Conservation (phyloP, 2,888 invertebrate species). For the Apamea crenata region DNA sequence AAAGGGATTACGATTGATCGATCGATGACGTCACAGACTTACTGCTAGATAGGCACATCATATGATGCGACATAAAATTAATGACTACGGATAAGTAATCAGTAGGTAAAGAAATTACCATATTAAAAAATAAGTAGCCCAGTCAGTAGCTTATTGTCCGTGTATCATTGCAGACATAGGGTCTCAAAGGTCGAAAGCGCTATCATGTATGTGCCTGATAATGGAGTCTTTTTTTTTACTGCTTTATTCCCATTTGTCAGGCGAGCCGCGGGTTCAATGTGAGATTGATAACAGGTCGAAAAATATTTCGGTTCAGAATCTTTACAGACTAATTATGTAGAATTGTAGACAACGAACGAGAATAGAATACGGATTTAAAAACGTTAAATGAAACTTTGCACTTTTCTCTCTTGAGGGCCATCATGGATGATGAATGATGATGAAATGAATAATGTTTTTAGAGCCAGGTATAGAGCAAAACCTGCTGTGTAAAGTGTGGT, state of each 20-base stretch:
- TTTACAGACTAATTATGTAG: background rate
- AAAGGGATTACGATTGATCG: too few species aligned
- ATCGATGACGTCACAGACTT: background rate
- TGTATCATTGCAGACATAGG: background rate
- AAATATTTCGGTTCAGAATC: too few species aligned
- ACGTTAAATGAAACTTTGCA: too few species aligned
- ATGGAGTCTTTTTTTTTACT: too few species aligned
- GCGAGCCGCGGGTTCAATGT: background rate
- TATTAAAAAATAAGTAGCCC: background rate
- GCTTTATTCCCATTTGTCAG: background rate
- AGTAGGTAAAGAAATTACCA: background rate
- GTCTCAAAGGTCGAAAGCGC: background rate
- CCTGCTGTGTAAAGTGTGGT: too few species aligned
- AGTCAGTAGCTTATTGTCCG: background rate
- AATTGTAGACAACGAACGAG: too few species aligned
- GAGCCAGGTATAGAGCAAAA: too few species aligned
- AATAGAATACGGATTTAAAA: too few species aligned
- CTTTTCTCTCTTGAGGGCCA: too few species aligned
- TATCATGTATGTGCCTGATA: slow-evolving; percentile 2
- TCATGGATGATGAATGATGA: too few species aligned
- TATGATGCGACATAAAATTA: background rate
- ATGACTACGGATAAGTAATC: slow-evolving; percentile 4
- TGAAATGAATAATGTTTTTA: too few species aligned
- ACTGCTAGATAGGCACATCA: background rate
- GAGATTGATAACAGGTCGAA: background rate